Evolutionary conservation across 2,113 vertebrate genomes (phyloP).

Genomic region (Raja brachyura): DNA sequence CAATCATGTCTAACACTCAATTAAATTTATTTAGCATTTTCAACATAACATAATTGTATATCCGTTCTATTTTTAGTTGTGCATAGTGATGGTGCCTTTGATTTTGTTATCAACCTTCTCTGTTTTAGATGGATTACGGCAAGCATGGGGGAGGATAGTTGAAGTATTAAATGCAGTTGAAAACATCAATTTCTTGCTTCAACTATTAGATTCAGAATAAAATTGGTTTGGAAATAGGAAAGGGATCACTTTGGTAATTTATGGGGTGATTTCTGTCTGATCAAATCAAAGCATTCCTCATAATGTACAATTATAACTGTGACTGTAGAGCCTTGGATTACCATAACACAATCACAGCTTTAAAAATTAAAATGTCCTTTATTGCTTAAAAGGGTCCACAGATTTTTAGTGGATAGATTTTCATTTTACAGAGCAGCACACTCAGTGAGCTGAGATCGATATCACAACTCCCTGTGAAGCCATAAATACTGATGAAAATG

Average conservation of each 20-base stretch:
- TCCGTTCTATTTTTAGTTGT: not conserved
- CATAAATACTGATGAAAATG: constrained; percentile 40
- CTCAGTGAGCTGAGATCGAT: constrained; percentile 34
- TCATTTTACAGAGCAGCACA: not conserved
- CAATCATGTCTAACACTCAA: not conserved
- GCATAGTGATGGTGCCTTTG: not conserved
- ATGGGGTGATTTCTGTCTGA: not conserved
- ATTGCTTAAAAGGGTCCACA: not conserved
- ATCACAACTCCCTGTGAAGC: constrained; percentile 37
- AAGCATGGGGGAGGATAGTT: not conserved
- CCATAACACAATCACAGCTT: not conserved
- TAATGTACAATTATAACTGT: not conserved
- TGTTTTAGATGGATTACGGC: not conserved
- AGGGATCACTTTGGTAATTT: not conserved
- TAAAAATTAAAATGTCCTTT: not conserved
- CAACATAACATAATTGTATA: not conserved
- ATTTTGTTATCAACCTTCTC: not conserved
- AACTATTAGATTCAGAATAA: not conserved
- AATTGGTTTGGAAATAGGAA: not conserved
- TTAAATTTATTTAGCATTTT: not conserved
- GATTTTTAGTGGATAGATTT: constrained; percentile 23
- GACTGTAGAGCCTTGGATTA: not conserved
- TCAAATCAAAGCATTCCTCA: not conserved
- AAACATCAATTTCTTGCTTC: not conserved
- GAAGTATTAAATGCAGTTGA: not conserved